These are phyloP conservation scores for Pherbina coryleti DNA, from an alignment of 2,888 invertebrate species.

Conservation along the genomic window DNA sequence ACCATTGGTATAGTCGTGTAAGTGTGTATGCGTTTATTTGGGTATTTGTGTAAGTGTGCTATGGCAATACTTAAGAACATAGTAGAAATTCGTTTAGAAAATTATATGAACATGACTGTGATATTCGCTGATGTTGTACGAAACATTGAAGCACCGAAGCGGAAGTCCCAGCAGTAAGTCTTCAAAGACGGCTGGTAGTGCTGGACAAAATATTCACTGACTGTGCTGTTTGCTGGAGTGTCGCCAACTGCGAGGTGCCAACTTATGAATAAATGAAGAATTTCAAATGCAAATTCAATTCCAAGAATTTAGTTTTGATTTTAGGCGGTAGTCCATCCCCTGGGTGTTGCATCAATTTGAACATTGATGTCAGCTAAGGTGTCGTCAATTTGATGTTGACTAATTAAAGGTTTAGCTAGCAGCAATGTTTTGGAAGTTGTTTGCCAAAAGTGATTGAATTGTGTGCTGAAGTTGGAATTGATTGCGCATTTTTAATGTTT, in stretches of 20 bases:
- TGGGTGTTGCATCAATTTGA: conserved; percentile 7
- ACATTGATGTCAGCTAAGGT: conserved; percentile 1
- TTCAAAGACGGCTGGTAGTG: not conserved
- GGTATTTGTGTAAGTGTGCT: not conserved
- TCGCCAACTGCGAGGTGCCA: conserved; percentile 50
- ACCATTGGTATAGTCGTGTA: not conserved
- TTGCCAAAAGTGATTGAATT: no score
- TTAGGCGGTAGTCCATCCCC: not conserved
- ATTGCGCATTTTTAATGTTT: no score
- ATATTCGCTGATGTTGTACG: not conserved
- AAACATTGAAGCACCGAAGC: not conserved
- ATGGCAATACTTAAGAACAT: not conserved
- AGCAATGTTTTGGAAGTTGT: no score
- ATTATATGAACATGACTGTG: conserved; percentile 1
- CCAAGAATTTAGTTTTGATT: conserved; percentile 31
- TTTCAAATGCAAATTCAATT: conserved; percentile 61
- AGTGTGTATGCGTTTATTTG: not conserved
- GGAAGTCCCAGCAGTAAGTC: not conserved
- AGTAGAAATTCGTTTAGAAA: not conserved
- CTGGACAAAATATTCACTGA: not conserved
- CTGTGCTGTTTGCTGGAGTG: not conserved
- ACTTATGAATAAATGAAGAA: conserved; percentile 54
- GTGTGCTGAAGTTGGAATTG: no score
- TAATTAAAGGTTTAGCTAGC: not conserved
- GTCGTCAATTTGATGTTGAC: not conserved